Evolutionary conservation across 2,888 invertebrate genomes (phyloP).

Genomic region (Orchesellides sinensis): DNA sequence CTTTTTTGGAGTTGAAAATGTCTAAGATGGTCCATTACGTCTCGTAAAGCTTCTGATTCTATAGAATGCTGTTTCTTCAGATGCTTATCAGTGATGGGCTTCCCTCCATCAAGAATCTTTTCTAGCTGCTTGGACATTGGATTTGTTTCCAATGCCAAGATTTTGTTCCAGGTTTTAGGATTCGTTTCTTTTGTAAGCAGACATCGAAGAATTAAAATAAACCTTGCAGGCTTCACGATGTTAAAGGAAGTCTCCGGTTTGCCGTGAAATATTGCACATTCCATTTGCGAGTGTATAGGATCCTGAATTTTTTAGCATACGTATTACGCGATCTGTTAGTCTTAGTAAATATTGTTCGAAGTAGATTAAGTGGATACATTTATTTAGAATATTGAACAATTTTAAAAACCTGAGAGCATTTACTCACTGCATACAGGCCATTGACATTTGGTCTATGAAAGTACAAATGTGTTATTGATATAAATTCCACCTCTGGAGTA

Average conservation of each 20-base stretch:
- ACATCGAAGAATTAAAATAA: conserved; percentile 52
- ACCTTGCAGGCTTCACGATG: conserved; percentile 38
- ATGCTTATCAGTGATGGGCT: conserved; percentile 34
- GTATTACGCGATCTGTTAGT: too few species aligned
- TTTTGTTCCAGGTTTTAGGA: conserved; percentile 56
- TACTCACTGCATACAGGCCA: conserved; percentile 53
- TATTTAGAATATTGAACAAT: background rate
- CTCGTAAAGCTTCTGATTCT: conserved; percentile 32
- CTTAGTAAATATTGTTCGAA: too few species aligned
- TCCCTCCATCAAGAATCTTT: conserved; percentile 31
- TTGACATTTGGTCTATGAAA: conserved; percentile 56
- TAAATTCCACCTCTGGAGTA: too few species aligned
- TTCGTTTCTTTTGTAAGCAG: conserved; percentile 57
- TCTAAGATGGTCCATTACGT: conserved; percentile 55
- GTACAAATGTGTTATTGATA: too few species aligned
- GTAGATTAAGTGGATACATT: background rate
- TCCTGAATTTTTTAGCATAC: conserved; percentile 24
- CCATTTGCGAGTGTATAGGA: conserved; percentile 44
- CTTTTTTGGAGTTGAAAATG: conserved; percentile 61
- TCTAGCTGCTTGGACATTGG: conserved; percentile 47
- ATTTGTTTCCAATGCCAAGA: conserved; percentile 47
- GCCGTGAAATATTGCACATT: conserved; percentile 58
- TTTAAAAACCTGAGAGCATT: conserved; percentile 39
- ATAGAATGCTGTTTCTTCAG: conserved; percentile 25
- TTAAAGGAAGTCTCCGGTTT: conserved; percentile 52